Conservation (phyloP, 2,888 invertebrate genomes). For the Dichetophora obliterata region DNA sequence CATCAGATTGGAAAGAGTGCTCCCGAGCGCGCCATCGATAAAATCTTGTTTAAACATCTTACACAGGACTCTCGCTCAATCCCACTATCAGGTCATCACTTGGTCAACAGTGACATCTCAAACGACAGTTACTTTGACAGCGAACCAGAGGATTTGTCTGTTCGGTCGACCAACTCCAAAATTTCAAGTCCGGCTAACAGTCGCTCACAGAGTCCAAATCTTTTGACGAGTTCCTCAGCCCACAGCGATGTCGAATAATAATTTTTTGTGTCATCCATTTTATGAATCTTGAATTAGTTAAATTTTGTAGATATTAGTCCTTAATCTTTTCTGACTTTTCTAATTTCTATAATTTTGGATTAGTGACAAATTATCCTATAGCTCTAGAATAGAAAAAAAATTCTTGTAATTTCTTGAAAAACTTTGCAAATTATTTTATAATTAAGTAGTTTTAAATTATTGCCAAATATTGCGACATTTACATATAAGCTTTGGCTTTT, state of each 20-base stretch:
- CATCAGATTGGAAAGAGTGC: background rate
- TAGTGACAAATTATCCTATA: constrained; percentile 16
- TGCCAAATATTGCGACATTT: constrained; percentile 14
- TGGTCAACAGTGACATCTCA: constrained; percentile 58
- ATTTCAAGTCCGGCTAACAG: constrained; percentile 55
- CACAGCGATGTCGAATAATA: constrained; percentile 58
- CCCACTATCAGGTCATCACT: constrained; percentile 54
- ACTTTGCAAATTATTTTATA: constrained; percentile 18
- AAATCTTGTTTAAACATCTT: constrained; percentile 75
- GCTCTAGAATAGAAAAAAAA: background rate
- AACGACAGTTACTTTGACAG: constrained; percentile 63
- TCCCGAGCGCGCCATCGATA: constrained; percentile 71
- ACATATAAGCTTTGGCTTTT: constrained; percentile 26
- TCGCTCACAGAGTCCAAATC: constrained; percentile 57
- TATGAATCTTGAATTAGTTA: constrained; percentile 41
- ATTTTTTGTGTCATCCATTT: constrained; percentile 26
- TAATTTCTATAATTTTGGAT: constrained; percentile 3
- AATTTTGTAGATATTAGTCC: constrained; percentile 42
- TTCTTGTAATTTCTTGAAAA: background rate
- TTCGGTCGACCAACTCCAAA: constrained; percentile 59
- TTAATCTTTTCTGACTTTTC: constrained; percentile 30
- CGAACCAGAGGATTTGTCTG: constrained; percentile 67
- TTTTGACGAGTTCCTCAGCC: constrained; percentile 48
- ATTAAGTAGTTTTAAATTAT: constrained; percentile 35
- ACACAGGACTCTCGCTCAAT: constrained; percentile 70